A percentile compares a stretch with the other conserved stretches of the same genome.
These are phyloP conservation scores for Rhamnusium bicolor DNA, from an alignment of 2,888 invertebrate species.

Conservation along the genomic window DNA sequence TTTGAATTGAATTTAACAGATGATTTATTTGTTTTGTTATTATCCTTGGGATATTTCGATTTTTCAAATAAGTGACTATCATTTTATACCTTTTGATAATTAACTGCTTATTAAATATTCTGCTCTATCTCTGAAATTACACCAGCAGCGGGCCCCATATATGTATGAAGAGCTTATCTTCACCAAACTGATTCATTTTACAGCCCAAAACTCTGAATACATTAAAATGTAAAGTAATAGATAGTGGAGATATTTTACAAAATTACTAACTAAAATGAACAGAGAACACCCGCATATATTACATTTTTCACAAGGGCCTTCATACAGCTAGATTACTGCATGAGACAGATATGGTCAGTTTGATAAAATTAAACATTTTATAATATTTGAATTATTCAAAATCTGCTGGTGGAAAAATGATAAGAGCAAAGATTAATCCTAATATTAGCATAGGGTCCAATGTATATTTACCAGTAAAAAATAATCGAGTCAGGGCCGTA, in stretches of 20 bases:
- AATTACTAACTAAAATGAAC: not conserved
- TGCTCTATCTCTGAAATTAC: constrained; percentile 7
- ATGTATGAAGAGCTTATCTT: constrained; percentile 22
- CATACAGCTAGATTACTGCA: not conserved
- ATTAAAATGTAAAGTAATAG: constrained; percentile 17
- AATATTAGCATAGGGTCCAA: too few relatives aligned
- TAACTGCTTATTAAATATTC: constrained; percentile 12
- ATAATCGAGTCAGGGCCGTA: too few relatives aligned
- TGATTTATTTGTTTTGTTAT: not conserved
- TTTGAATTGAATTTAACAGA: constrained; percentile 14
- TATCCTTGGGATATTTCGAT: not conserved
- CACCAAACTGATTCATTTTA: constrained; percentile 6
- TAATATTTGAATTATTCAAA: too few relatives aligned
- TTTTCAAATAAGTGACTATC: not conserved
- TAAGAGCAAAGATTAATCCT: too few relatives aligned
- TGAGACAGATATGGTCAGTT: not conserved
- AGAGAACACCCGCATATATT: not conserved
- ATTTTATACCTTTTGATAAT: not conserved
- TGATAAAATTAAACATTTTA: too few relatives aligned
- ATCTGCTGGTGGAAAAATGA: too few relatives aligned
- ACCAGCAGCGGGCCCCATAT: not conserved
- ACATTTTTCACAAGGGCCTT: not conserved
- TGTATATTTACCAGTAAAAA: too few relatives aligned
- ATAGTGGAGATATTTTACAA: not conserved
- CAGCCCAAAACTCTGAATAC: not conserved